Percentiles rank a stretch among this genome's conserved stretches.
Evolutionary conservation across 2,888 invertebrate species (phyloP).

Genomic region (Microctonus hyperodae): DNA sequence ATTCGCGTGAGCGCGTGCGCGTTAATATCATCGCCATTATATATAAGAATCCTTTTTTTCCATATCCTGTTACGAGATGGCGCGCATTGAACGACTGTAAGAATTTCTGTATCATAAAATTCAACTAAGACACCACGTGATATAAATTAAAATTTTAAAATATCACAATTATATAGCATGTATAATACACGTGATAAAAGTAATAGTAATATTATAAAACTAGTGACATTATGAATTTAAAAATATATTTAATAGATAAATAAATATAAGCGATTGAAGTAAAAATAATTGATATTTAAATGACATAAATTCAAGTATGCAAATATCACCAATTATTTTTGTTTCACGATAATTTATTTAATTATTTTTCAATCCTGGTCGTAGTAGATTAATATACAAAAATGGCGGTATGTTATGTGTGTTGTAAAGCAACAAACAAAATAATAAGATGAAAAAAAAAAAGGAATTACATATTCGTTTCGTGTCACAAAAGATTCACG

Average conservation of each 20-base stretch:
- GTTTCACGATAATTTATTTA: too few species aligned
- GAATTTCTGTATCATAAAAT: slow-evolving; percentile 15
- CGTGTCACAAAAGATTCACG: slow-evolving; percentile 4
- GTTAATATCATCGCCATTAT: slow-evolving; percentile 20
- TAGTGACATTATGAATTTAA: too few species aligned
- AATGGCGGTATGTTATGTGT: too few species aligned
- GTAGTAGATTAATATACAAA: too few species aligned
- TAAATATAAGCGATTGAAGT: too few species aligned
- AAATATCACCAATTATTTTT: too few species aligned
- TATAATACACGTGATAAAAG: background rate
- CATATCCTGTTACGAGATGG: slow-evolving; percentile 17
- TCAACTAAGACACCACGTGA: background rate
- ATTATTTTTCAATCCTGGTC: too few species aligned
- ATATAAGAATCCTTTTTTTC: slow-evolving; percentile 29
- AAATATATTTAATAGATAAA: too few species aligned
- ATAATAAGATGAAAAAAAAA: background rate
- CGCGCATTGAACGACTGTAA: background rate
- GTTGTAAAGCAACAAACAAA: background rate
- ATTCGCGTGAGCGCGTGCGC: background rate
- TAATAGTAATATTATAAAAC: too few species aligned
- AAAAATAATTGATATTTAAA: too few species aligned
- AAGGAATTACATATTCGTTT: slow-evolving; percentile 23
- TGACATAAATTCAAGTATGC: too few species aligned
- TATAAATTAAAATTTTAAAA: background rate
- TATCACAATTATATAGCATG: background rate